Conservation (phyloP, 2,113 vertebrate genomes). For the Microcebus griseorufus region DNA sequence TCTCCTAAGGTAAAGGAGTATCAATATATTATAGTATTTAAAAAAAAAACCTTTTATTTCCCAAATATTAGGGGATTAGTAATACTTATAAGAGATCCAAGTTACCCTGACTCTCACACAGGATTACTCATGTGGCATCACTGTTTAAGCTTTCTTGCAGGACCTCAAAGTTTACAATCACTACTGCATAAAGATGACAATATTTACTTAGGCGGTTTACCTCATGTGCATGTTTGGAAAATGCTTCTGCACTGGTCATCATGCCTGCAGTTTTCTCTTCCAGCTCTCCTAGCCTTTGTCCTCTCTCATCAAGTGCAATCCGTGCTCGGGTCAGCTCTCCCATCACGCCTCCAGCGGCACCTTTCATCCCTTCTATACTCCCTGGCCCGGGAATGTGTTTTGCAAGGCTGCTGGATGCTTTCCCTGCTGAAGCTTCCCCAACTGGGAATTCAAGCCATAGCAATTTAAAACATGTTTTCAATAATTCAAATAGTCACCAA, state of each 20-base stretch:
- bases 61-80: neutral
- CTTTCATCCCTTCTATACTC: constrained; percentile 93
- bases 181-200: neutral
- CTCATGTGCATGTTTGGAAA: constrained; percentile 98
- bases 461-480: neutral
- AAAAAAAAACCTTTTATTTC: neutral
- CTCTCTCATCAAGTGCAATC: constrained; percentile 96
- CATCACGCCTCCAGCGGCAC: constrained; percentile 92
- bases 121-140: neutral
- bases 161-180: neutral
- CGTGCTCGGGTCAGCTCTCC: constrained; percentile 95
- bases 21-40: neutral
- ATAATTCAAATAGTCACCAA: constrained; percentile 23
- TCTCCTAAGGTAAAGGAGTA: neutral
- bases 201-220: constrained; percentile 78
- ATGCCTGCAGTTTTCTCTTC: constrained; percentile 96
- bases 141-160: neutral
- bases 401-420: constrained; percentile 94
- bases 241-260: constrained; percentile 96
- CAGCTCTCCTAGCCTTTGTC: constrained; percentile 96
- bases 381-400: constrained; percentile 97
- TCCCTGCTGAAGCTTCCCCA: constrained; percentile 95
- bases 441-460: constrained; percentile 84
- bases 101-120: neutral
- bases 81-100: neutral